These are phyloP conservation scores for Alethe diademata DNA, from an alignment of 2,113 vertebrate species.

Conservation along the genomic window DNA sequence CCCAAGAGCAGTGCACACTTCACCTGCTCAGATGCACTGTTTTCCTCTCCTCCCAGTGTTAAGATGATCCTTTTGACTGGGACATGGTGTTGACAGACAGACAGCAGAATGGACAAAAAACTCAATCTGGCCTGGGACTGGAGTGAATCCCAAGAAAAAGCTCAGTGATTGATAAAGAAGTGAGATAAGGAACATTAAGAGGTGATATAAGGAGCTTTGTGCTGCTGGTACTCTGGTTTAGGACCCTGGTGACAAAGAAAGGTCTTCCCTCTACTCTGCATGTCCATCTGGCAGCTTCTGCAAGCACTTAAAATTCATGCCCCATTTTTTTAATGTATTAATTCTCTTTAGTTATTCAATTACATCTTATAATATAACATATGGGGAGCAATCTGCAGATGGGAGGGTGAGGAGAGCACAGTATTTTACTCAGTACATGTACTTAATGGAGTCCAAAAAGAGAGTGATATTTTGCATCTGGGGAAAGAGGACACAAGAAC, in stretches of 20 bases:
- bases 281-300: slow-evolving; percentile 24
- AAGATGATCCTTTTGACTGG: not conserved
- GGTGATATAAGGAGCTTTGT: not conserved
- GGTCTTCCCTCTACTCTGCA: not conserved
- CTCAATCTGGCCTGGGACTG: not conserved
- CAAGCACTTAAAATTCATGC: slow-evolving; percentile 7
- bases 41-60: not conserved
- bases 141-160: not conserved
- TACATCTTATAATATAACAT: slow-evolving; percentile 16
- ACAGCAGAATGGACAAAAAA: not conserved
- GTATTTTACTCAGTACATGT: not conserved
- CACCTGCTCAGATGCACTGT: not conserved
- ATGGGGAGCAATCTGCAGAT: slow-evolving; percentile 28
- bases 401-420: not conserved
- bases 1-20: not conserved
- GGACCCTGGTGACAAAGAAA: not conserved
- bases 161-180: not conserved
- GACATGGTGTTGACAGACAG: not conserved
- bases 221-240: not conserved
- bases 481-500: not conserved
- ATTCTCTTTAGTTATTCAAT: slow-evolving; percentile 12
- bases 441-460: not conserved
- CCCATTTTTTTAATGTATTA: slow-evolving; percentile 11
- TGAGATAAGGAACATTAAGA: not conserved
- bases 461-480: not conserved